Evolutionary conservation across 2,797 vertebrate species (phyloP).

Genomic region (Urophycis tenuis): DNA sequence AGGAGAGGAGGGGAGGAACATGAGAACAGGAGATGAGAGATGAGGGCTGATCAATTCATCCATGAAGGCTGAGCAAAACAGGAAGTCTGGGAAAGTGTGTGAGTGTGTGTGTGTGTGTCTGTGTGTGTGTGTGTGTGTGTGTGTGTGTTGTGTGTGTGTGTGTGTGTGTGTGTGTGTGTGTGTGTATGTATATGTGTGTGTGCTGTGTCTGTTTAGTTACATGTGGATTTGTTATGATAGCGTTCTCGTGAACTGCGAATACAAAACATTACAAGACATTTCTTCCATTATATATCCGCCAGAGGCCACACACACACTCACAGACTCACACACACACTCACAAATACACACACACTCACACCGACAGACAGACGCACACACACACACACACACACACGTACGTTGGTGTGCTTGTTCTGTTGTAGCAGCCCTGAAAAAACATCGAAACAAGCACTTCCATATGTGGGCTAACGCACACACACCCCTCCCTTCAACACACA

Average conservation of each 20-base stretch:
- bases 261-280: slow-evolving; percentile 22
- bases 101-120: not conserved
- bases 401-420: slow-evolving; percentile 40
- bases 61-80: slow-evolving; percentile 22
- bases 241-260: slow-evolving; percentile 8
- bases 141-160: slow-evolving; percentile 4
- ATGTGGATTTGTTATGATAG: slow-evolving; percentile 29
- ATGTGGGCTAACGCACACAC: slow-evolving; percentile 51
- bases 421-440: slow-evolving; percentile 63
- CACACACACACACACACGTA: slow-evolving; percentile 3
- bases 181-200: too few species aligned
- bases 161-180: slow-evolving; percentile 2
- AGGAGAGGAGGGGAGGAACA: not conserved
- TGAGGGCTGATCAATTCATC: slow-evolving; percentile 35
- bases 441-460: slow-evolving; percentile 70
- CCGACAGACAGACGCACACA: too few species aligned
- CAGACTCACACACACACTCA: not conserved
- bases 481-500: not conserved
- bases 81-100: slow-evolving; percentile 16
- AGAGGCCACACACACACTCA: slow-evolving; percentile 9
- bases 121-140: too few species aligned
- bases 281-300: slow-evolving; percentile 12
- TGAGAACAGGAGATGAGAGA: not conserved
- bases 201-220: slow-evolving; percentile 17
- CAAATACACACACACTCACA: not conserved